phyloP scores from a whole-genome alignment of 2,888 invertebrate species.

The Nasonia oneida region DNA sequence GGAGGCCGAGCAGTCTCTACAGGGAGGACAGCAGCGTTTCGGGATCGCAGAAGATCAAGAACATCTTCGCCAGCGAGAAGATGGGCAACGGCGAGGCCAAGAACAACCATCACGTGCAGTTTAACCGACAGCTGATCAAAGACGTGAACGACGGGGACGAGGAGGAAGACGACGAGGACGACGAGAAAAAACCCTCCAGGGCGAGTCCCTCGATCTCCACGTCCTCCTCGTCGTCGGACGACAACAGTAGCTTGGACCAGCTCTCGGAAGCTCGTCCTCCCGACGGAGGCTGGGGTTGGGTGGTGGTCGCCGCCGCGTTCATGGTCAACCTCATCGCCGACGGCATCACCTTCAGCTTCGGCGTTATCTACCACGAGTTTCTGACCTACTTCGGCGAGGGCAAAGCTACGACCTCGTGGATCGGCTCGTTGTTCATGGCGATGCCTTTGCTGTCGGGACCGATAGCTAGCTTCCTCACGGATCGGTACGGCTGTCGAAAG shows the following conservation, averaged over 20 bases:
- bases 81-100: conserved; percentile 66
- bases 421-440: conserved; percentile 94
- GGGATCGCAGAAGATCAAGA: conserved; percentile 66
- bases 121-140: conserved; percentile 70
- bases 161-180: background rate
- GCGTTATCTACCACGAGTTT: conserved; percentile 93
- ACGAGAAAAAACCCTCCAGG: conserved; percentile 24
- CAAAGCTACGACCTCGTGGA: conserved; percentile 93
- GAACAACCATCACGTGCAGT: conserved; percentile 73
- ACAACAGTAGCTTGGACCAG: conserved; percentile 83
- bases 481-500: conserved; percentile 88
- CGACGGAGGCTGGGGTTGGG: conserved; percentile 97
- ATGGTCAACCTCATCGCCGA: conserved; percentile 95
- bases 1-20: conserved; percentile 68
- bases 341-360: conserved; percentile 95
- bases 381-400: conserved; percentile 91
- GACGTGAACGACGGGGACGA: background rate
- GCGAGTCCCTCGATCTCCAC: conserved; percentile 76
- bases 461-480: conserved; percentile 90
- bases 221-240: conserved; percentile 80
- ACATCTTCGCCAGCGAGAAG: conserved; percentile 63
- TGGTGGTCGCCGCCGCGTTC: conserved; percentile 93
- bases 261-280: conserved; percentile 87
- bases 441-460: conserved; percentile 94
- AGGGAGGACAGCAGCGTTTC: conserved; percentile 61